Evolutionary conservation across 2,797 vertebrate genomes (phyloP), one percentile per base, ranked within the genome.

Genomic region (Poeciliopsis infans): DNA sequence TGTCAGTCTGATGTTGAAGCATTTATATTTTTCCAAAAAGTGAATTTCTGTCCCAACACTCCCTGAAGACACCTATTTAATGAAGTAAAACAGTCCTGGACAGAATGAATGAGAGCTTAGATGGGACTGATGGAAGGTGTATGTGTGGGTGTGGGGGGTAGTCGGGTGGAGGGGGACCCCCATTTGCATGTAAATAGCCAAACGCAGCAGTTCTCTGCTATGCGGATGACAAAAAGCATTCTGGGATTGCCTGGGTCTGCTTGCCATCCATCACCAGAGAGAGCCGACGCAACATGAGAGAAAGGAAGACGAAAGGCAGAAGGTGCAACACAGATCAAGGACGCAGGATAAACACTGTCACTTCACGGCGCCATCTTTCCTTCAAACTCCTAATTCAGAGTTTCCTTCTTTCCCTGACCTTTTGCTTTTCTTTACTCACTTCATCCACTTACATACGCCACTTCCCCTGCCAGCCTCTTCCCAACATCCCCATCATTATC

Each of bases 121-220:
- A 59, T 55, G 55, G 57, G 53, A 64, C 25, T 68, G 82, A 81
- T 80, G 57, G 46, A 77, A 83, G 77, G 79, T 76, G 76, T 36
- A 41, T 77, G 46, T 76, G n/a, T 80, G 66, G 39, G 33, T 47
- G 68, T 46, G 76, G 72, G 78, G 45, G n/a, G 11, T 13, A 47
- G 47, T 11, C 28, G 43, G 11, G 28, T 5, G 55, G 55, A n/a
- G 57, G 74, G 41, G 23, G 71, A 31, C 5, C 36, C 66, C 75
- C 41, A 94, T 94, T 94, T 93, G 89, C 90, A 95, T 94, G 89
- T 91, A 94, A 93, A 94, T 93, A 92, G 89, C 85, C 76, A 85
- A 88, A 87, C 28, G 28, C 84, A 88, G 79, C 79, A 86, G 91
- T 85, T 81, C 79, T 82, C 77, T 5, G 3, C 84, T 85, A 78